Evolutionary conservation across 2,888 invertebrate species (phyloP), one percentile per base, ranked within the genome.

Genomic region (Heliconius hortense): DNA sequence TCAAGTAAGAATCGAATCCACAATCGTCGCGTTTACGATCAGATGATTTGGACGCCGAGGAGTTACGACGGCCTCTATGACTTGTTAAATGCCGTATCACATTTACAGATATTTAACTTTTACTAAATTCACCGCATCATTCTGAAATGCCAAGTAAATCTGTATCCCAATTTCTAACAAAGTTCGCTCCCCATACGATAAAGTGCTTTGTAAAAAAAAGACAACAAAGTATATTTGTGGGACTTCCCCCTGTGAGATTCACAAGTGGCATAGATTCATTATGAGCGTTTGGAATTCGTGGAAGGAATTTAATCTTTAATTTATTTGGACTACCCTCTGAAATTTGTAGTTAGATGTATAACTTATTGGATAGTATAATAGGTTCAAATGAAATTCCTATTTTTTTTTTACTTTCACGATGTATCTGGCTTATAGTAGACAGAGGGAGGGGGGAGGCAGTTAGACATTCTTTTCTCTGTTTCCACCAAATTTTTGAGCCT

Each of bases 251-350:
- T 28, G 48, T 18, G 31, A 53, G 69, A 56, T 56, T 69, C 53
- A 69, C 31, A 69, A 69, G 31, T n/a, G 53, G 69, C 56, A 69
- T 24, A 69, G 69, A 69, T 69, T 69, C n/a, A 28, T 31, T 53
- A 69, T 69, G 31, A 31, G 31, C 69, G 28, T 31, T 69, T 1
- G 53, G 53, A 69, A 69, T 69, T 69, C 56, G 53, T 53, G 31
- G n/a, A 56, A 21, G 53, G n/a, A 69, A 31, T n/a, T 69, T n/a
- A 31, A 13, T 31, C 5, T 53, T 31, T 31, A 56, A 69, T 21
- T 39, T 66, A 39, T 66, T 24, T 15, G 4, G 15, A 66, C 24
- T 66, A 66, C 39, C 66, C 66, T 66, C 39, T 18, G n/a, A 15
- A 66, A 66, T 64, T n/a, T 15, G 31, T 35, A 63, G 11, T 24